A percentile compares a stretch with the other conserved stretches of the same genome.
phyloP scores from a whole-genome alignment of 2,797 vertebrate genomes.

The Leptodactylus fallax region DNA sequence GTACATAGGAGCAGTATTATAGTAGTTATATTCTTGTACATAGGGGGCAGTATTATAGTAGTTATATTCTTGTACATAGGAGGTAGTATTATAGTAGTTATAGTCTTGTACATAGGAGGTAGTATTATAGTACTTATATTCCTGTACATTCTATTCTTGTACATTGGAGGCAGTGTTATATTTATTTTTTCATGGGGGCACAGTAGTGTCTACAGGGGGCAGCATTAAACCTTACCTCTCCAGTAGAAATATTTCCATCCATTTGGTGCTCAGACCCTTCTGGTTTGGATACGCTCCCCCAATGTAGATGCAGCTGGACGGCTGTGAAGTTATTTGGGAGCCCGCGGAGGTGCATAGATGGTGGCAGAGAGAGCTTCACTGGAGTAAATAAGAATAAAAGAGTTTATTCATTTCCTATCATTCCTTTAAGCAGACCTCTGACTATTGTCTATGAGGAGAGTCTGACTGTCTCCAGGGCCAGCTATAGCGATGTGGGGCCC shows the following conservation, averaged over 20 bases:
- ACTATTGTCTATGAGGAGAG: not conserved
- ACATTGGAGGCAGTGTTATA: not conserved
- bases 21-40: conserved; percentile 19
- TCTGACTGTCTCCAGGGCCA: not conserved
- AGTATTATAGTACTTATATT: not conserved
- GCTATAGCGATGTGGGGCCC: too few species aligned
- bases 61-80: not conserved
- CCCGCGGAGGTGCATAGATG: conserved; percentile 82
- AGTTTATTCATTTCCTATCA: not conserved
- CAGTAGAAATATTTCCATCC: conserved; percentile 78
- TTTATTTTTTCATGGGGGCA: not conserved
- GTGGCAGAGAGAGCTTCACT: conserved; percentile 84
- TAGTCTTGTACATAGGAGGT: not conserved
- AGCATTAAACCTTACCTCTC: conserved; percentile 79
- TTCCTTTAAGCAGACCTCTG: not conserved
- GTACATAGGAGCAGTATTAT: conserved; percentile 3
- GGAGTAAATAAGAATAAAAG: conserved; percentile 29
- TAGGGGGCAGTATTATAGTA: conserved; percentile 6
- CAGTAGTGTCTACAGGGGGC: not conserved
- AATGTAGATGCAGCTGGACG: conserved; percentile 89
- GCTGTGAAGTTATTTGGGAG: conserved; percentile 81
- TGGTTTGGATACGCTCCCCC: conserved; percentile 77
- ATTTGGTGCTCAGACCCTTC: conserved; percentile 88
- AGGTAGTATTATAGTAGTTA: conserved; percentile 2
- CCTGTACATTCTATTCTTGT: not conserved